Base-by-base conservation (phyloP, 2,888 invertebrate genomes). In the Oligia strigilis region DNA sequence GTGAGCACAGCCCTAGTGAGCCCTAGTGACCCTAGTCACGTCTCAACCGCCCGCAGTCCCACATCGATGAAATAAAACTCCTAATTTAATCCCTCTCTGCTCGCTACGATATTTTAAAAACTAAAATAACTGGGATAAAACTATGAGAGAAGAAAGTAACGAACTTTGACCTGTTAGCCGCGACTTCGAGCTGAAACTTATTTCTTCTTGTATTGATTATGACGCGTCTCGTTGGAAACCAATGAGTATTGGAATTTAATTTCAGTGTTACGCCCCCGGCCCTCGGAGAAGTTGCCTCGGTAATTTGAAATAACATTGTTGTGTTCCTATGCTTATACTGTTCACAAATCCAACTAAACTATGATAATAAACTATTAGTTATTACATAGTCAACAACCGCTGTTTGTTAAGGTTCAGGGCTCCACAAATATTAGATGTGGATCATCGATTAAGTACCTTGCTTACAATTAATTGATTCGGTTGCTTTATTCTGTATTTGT, bases 211-310 rank as follows among this genome's bases (percentile, higher is more conserved):
- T 90, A 92, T 92, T 92, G 90, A 91, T 91, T 91, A 89, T 90
- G 89, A 89, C 89, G 85, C 85, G 64, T 88, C 87, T 80, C 75
- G 83, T 82, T 90, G 81, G 82, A 88, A 91, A 89, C 90, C 90
- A 90, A 90, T 90, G 89, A 89, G 85, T 88, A 91, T 89, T 87
- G 89, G 84, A 92, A 92, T 92, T 90, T 88, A 91, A 93, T 92
- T 92, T 90, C 83, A 83, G 76, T 84, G 70, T 86, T 82, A 78
- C 81, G 86, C 89, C 87, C 74, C 71, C 70, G 75, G 87, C 87
- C 29, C 64, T 80, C 75, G 19, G n/a, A 62, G 75, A 81, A 89
- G 83, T 88, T 83, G 83, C 84, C 81, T 83, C 77, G 64, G 80
- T 85, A 85, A 88, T 90, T 91, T 89, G 72, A 84, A 91, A 89